phyloP scores from a whole-genome alignment of 2,113 vertebrate species.

The Microcebus jonahi region DNA sequence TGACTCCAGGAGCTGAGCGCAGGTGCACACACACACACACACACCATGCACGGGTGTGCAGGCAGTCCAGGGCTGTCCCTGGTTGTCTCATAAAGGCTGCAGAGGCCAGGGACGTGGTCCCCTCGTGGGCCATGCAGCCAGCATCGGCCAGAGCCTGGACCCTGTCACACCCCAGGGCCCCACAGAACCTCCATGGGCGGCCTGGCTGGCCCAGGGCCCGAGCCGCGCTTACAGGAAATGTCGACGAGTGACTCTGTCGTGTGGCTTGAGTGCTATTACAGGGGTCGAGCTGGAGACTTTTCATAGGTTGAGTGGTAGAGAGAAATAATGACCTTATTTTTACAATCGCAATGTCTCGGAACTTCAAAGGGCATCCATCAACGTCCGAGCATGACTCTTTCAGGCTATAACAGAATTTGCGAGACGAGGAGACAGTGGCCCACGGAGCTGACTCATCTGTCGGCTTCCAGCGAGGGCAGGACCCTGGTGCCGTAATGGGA shows the following conservation, averaged over 20 bases:
- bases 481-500: neutral
- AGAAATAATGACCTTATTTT: conserved; percentile 30
- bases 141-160: neutral
- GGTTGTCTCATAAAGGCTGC: accelerated
- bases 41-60: neutral
- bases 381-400: conserved; percentile 1
- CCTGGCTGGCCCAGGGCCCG: neutral
- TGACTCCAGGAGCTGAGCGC: neutral
- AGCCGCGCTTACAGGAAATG: neutral
- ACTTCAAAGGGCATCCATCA: conserved; percentile 11
- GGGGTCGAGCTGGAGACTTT: neutral
- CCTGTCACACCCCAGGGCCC: neutral
- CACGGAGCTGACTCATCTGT: conserved; percentile 52
- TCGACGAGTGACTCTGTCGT: accelerated
- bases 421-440: conserved; percentile 30
- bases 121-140: accelerated
- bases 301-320: neutral
- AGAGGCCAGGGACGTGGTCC: accelerated
- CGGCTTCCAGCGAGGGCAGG: neutral
- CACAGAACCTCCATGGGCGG: accelerated
- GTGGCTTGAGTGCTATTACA: accelerated
- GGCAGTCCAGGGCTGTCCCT: neutral
- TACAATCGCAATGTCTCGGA: neutral
- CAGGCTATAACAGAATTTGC: conserved; percentile 23
- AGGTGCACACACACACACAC: neutral